A percentile compares a stretch with the other conserved stretches of the same genome.
These are phyloP conservation scores for Mycetomoellerius zeteki DNA, from an alignment of 1,140 invertebrate species.

Conservation along the genomic window DNA sequence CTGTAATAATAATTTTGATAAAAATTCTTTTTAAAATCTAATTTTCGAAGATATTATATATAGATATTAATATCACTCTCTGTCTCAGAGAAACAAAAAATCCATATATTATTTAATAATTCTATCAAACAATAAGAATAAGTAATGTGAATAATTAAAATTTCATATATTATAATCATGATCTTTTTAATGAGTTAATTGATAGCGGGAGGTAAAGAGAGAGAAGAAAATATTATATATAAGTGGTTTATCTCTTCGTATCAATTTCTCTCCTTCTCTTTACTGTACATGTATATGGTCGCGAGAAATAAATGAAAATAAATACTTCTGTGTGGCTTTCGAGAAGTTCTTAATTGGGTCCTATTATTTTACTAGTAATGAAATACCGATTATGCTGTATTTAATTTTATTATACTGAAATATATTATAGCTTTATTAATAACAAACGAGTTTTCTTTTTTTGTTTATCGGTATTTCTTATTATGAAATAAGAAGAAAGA, in stretches of 20 bases:
- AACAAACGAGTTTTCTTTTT: not conserved
- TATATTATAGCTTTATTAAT: not conserved
- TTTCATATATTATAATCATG: not conserved
- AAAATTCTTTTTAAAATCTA: not conserved
- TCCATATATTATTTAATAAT: not conserved
- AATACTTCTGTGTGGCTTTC: not conserved
- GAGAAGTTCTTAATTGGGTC: not conserved
- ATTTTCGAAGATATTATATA: not conserved
- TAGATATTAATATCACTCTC: not conserved
- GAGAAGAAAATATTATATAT: slow-evolving; percentile 1
- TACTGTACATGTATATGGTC: not conserved
- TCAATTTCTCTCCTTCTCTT: not conserved
- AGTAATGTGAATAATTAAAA: slow-evolving; percentile 5
- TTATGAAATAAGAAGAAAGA: not conserved
- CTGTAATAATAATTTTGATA: slow-evolving; percentile 17
- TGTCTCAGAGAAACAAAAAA: not conserved
- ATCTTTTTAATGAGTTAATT: not conserved
- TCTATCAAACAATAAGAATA: not conserved
- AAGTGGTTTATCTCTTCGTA: slow-evolving; percentile 14
- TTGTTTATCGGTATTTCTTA: not conserved
- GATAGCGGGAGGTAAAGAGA: not conserved
- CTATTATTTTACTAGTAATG: slow-evolving; percentile 22
- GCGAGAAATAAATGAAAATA: slow-evolving; percentile 15
- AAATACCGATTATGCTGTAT: not conserved
- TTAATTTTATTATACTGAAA: not conserved